Percentiles rank a stretch among this genome's conserved stretches.
These are phyloP conservation scores for Athrips mouffetella DNA, from an alignment of 2,888 invertebrate genomes.

Conservation along the genomic window DNA sequence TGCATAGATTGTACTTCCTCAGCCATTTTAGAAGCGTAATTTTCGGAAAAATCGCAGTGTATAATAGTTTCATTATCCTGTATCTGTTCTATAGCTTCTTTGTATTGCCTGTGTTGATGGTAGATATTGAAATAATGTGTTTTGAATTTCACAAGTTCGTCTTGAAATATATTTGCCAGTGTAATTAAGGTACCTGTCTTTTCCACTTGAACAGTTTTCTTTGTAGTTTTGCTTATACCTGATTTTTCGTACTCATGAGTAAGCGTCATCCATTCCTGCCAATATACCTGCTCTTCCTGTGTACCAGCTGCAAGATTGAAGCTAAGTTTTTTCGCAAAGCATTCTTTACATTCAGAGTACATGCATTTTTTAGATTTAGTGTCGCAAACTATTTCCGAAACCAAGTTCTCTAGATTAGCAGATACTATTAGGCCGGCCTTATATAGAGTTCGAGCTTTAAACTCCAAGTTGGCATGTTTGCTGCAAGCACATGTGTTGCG, in stretches of 20 bases:
- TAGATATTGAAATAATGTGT: constrained; percentile 2
- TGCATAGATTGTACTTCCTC: constrained; percentile 18
- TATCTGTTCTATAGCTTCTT: neutral
- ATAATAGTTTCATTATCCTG: neutral
- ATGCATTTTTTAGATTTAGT: constrained; percentile 4
- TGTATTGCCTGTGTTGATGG: constrained; percentile 1
- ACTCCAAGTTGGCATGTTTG: constrained; percentile 16
- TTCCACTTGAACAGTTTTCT: constrained; percentile 5
- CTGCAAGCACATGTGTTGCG: constrained; percentile 19
- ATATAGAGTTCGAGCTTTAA: constrained; percentile 13
- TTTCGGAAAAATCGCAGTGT: constrained; percentile 15
- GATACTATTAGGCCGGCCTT: constrained; percentile 12
- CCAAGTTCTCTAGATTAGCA: constrained; percentile 9
- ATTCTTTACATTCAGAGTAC: constrained; percentile 9
- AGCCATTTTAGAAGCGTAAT: constrained; percentile 16
- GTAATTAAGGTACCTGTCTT: neutral
- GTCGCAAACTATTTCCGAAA: constrained; percentile 11
- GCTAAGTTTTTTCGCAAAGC: constrained; percentile 3
- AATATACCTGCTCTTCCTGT: neutral
- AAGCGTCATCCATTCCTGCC: neutral
- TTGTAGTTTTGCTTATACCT: neutral
- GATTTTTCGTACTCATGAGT: neutral
- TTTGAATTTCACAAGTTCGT: neutral
- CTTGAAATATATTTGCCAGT: neutral
- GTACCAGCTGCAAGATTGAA: neutral